Percentiles rank a stretch among this genome's conserved stretches.
These are phyloP conservation scores for Otolemur garnettii DNA, from an alignment of 2,113 vertebrate genomes.

Conservation along the genomic window DNA sequence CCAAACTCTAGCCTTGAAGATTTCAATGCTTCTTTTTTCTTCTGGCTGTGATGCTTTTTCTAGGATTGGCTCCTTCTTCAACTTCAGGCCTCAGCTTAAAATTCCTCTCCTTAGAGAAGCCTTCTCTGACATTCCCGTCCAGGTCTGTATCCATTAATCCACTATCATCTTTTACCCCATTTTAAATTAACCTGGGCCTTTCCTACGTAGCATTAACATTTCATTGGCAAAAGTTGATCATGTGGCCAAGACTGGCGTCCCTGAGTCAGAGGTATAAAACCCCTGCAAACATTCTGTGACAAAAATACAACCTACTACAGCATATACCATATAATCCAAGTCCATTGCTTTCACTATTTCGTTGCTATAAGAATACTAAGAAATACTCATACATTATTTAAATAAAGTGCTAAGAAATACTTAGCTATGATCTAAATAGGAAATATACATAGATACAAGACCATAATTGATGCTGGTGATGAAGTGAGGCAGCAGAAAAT, in stretches of 20 bases:
- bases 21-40: background rate
- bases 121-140: background rate
- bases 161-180: background rate
- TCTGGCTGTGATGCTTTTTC: background rate
- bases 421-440: background rate
- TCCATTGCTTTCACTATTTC: background rate
- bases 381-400: background rate
- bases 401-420: background rate
- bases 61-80: background rate
- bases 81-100: background rate
- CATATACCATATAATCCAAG: background rate
- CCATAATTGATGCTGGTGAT: background rate
- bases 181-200: background rate
- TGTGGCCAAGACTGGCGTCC: background rate
- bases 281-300: background rate
- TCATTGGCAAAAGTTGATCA: background rate
- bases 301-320: background rate
- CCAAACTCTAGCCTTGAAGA: background rate
- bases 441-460: background rate
- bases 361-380: background rate
- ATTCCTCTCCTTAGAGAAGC: background rate
- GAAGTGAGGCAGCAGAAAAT: background rate
- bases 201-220: background rate
- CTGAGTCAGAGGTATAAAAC: background rate
- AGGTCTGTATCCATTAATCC: background rate